Evolutionary conservation across 2,113 vertebrate genomes (phyloP).

Genomic region (Microtus montanus): DNA sequence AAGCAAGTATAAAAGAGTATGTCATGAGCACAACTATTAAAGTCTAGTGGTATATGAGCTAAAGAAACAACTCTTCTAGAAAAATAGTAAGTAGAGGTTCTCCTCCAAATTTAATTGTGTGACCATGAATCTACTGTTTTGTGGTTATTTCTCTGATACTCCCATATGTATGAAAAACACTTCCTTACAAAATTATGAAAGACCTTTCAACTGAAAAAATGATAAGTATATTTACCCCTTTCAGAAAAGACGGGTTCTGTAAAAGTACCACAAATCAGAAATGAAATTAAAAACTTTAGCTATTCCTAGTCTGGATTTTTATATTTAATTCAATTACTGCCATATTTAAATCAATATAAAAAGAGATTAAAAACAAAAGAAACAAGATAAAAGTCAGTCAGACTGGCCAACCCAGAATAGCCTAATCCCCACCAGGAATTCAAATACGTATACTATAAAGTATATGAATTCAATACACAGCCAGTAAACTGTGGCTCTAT

Average conservation of each 20-base stretch:
- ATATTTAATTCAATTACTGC: constrained; percentile 33
- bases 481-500: background rate
- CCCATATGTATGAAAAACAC: constrained; percentile 11
- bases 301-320: constrained; percentile 2
- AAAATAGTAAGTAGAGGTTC: constrained; percentile 61
- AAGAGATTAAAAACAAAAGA: background rate
- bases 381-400: background rate
- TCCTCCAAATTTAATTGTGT: constrained; percentile 59
- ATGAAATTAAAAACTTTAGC: constrained; percentile 20
- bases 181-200: constrained; percentile 47
- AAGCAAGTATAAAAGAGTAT: constrained; percentile 58
- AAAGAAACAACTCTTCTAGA: constrained; percentile 28
- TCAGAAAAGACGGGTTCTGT: constrained; percentile 40
- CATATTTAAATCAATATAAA: background rate
- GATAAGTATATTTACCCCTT: constrained; percentile 19
- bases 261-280: constrained; percentile 32
- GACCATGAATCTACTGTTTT: constrained; percentile 36
- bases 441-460: background rate
- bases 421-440: background rate
- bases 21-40: constrained; percentile 53
- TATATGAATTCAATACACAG: background rate
- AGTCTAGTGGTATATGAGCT: constrained; percentile 44
- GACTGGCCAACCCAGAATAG: background rate
- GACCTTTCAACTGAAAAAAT: constrained; percentile 41
- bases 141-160: constrained; percentile 69